Evolutionary conservation across 2,797 vertebrate species (phyloP), one percentile per base, ranked within the genome.

Genomic region (Odontamblyopus lacepedii): DNA sequence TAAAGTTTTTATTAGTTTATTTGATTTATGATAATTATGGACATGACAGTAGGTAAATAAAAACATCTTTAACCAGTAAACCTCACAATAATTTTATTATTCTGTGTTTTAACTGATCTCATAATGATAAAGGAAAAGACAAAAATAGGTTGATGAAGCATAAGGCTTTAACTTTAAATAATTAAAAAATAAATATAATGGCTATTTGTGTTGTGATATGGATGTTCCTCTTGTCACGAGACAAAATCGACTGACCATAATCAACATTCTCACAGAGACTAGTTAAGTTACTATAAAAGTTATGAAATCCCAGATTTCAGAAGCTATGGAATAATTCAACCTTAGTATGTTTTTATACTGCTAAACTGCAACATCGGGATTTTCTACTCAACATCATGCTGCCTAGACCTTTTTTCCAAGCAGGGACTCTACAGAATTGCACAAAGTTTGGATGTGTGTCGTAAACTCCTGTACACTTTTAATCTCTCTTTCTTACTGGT

Each of bases 371-470:
- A 78, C 81, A 73, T 74, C 53, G 8, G 57, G 53, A 55, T 68
- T 78, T 83, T 71, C 68, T 79, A 67, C 62, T 69, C n/a, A 70
- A 80, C 74, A 79, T 53, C 81, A 84, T 89, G 85, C 83, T 74
- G 35, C 59, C 41, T 63, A 78, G 70, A 71, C 35, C 69, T 41
- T 0, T 60, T 76, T 77, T 69, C 53, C 69, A 48, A 63, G 53
- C 12, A 63, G 56, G 61, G 75, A 72, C 70, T 71, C 84, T 93
- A 99, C 92, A 99, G 93, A 94, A 99, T 95, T n/a, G 93, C 92
- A 78, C 98, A 99, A 62, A 99, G 94, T 88, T 96, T 99, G n/a
- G 97, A 99, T 0, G 97, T 96, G 80, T 98, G 95, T 75, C 95
- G 93, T 81, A 96, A 88, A 85, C 94, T 93, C 2, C 89, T 92